Evolutionary conservation across 2,888 invertebrate species (phyloP), one percentile per base, ranked within the genome.

Genomic region (Dynastes maya): DNA sequence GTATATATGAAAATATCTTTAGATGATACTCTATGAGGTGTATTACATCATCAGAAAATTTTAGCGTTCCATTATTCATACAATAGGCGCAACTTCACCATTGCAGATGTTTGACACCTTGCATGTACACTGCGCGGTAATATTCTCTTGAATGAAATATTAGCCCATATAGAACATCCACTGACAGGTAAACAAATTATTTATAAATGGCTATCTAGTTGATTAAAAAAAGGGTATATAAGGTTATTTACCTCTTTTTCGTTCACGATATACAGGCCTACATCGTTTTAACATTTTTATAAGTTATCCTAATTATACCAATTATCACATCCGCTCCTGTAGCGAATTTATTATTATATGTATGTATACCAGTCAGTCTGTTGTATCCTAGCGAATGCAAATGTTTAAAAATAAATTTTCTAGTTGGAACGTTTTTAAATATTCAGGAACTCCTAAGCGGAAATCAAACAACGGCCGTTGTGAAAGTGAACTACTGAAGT

Each of bases 381-480:
- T 63, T 63, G n/a, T 29, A 32, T 63, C 9, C 29, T n/a, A 29
- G n/a, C 32, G 13, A 63, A 63, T 32, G 63, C 11, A 63, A 13
- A 29, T 32, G 29, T 29, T 29, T 13, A 9, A 63, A 9, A 63
- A 13, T 29, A 63, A 9, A 13, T 63, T 32, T 63, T 32, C 13
- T 63, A 13, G 9, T 63, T 63, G 13, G 63, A 29, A 63, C 13
- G 27, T 32, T 63, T 63, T 58, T 58, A 58, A 22, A 58, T 22
- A 58, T 58, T 16, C 16, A 22, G n/a, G 1, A 22, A 16, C 16
- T 58, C 13, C 2, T 3, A 53, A 53, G 53, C 16, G n/a, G 2
- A 16, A 37, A 37, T 5, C 45, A 11, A 45, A 45, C 8, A 45
- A 45, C 32, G 5, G 32, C 2, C 45, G 8, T 45, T 45, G 45